These are phyloP conservation scores for Hyles vespertilio DNA, from an alignment of 1,140 invertebrate genomes.

Conservation along the genomic window DNA sequence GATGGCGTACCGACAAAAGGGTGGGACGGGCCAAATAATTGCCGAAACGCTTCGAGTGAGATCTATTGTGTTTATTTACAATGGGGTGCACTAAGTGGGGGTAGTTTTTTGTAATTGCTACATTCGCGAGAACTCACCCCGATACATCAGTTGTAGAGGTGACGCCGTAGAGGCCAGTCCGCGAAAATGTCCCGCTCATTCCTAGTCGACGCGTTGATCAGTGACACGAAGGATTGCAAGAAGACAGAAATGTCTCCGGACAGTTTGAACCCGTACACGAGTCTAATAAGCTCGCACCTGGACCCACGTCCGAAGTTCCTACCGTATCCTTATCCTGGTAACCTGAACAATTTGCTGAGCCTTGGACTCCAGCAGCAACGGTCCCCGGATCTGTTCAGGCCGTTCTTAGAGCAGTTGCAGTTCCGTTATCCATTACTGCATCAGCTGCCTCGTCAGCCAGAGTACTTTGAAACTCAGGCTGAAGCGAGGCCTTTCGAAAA, in stretches of 20 bases:
- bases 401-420: conserved; percentile 64
- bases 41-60: conserved; percentile 72
- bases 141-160: conserved; percentile 44
- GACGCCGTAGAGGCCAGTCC: conserved; percentile 33
- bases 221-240: conserved; percentile 76
- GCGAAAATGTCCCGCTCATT: conserved; percentile 84
- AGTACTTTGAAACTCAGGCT: conserved; percentile 40
- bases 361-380: conserved; percentile 78
- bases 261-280: conserved; percentile 49
- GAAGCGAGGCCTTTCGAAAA: conserved; percentile 39
- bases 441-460: conserved; percentile 50
- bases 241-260: conserved; percentile 56
- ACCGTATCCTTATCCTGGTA: conserved; percentile 78
- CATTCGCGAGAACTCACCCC: conserved; percentile 52
- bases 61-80: conserved; percentile 70
- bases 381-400: conserved; percentile 66
- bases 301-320: conserved; percentile 72
- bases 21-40: conserved; percentile 72
- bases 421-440: conserved; percentile 59
- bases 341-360: conserved; percentile 79
- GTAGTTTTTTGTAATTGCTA: conserved; percentile 73
- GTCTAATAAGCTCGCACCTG: conserved; percentile 46
- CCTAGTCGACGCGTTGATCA: conserved; percentile 84
- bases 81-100: conserved; percentile 69
- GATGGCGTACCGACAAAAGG: conserved; percentile 69